Percentiles rank a stretch among this genome's conserved stretches.
phyloP scores from a whole-genome alignment of 2,888 invertebrate genomes.

The Himalopsyche kuldschensis region DNA sequence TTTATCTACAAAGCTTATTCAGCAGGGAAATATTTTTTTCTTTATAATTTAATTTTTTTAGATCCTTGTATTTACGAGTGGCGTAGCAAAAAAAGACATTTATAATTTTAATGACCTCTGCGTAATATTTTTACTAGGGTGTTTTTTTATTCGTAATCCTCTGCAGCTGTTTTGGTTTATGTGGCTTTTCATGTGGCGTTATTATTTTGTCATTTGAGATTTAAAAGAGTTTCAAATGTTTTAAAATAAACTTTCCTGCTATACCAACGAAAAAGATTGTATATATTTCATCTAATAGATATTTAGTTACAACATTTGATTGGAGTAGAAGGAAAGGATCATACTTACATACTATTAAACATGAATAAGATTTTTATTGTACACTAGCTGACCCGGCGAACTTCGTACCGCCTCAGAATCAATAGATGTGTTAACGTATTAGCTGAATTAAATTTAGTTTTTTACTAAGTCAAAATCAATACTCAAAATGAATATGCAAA shows the following conservation, averaged over 20 bases:
- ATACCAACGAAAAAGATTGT: too few species aligned
- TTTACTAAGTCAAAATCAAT: too few species aligned
- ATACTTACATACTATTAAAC: too few species aligned
- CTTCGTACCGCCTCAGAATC: too few species aligned
- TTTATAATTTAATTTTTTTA: background rate
- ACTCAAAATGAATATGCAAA: too few species aligned
- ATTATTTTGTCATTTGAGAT: background rate
- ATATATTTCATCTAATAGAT: too few species aligned
- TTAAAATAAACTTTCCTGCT: background rate
- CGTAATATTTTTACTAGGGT: background rate
- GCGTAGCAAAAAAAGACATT: background rate
- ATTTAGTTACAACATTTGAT: too few species aligned
- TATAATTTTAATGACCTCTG: background rate
- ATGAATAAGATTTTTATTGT: too few species aligned
- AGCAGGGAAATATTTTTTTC: background rate
- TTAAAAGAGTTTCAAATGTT: background rate
- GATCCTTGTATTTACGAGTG: background rate
- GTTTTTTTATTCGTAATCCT: background rate
- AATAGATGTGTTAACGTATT: too few species aligned
- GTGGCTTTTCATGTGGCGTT: background rate
- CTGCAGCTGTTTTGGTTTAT: background rate
- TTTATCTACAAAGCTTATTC: background rate
- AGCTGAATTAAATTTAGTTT: too few species aligned
- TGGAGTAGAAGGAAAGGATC: too few species aligned
- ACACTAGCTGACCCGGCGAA: too few species aligned